Conservation (phyloP, 2,113 vertebrate species). For the Aldabrachelys gigantea region DNA sequence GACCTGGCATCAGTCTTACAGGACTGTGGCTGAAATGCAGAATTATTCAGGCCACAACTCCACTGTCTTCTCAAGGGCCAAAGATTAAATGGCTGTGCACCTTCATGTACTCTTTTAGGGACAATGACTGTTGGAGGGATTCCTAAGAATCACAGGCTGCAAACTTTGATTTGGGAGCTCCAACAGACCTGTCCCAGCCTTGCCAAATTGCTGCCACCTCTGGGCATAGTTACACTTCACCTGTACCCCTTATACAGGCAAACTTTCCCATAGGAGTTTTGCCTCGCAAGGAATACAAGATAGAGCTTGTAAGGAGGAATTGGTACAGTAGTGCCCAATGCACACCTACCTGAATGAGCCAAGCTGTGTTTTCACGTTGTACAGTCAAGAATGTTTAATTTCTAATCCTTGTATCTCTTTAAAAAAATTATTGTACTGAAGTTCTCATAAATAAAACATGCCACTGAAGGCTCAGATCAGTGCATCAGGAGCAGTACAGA, state of each 20-base stretch:
- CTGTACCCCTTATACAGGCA: rapidly evolving
- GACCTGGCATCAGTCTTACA: background rate
- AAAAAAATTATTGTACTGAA: background rate
- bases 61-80: rapidly evolving
- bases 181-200: background rate
- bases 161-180: background rate
- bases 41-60: rapidly evolving
- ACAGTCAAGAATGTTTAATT: slow-evolving; percentile 47
- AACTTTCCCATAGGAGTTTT: rapidly evolving
- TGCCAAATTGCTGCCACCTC: background rate
- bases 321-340: rapidly evolving
- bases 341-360: background rate
- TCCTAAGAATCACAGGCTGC: background rate
- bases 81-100: background rate
- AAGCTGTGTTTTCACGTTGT: slow-evolving; percentile 13
- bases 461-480: slow-evolving; percentile 7
- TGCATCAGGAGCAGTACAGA: slow-evolving; percentile 35
- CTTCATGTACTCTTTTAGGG: background rate
- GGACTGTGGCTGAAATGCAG: background rate
- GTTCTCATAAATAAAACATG: slow-evolving; percentile 61
- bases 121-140: background rate
- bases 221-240: rapidly evolving
- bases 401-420: background rate
- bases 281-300: rapidly evolving
- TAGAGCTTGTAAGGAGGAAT: background rate